These are phyloP conservation scores for Pluvialis apricaria DNA, from an alignment of 2,113 vertebrate species.

Conservation along the genomic window DNA sequence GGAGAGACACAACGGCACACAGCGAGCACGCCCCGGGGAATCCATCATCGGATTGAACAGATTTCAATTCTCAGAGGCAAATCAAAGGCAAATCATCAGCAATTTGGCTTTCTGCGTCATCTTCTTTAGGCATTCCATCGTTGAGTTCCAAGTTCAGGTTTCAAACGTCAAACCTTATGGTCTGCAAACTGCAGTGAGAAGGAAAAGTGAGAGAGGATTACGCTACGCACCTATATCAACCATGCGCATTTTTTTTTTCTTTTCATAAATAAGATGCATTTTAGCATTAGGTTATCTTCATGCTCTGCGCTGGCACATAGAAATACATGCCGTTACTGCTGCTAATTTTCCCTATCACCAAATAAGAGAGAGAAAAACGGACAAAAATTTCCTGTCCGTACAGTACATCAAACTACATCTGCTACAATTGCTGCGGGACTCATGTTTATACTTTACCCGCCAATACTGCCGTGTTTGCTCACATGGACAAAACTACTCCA, in stretches of 20 bases:
- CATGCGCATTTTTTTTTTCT: background rate
- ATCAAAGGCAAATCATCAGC: background rate
- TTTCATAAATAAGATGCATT: background rate
- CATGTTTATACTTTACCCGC: background rate
- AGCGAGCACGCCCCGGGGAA: background rate
- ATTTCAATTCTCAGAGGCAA: background rate
- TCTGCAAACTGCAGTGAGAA: conserved; percentile 48
- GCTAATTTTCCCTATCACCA: background rate
- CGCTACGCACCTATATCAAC: background rate
- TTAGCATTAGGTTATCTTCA: background rate
- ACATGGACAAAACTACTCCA: background rate
- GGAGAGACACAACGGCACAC: background rate
- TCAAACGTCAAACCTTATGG: background rate
- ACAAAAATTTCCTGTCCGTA: background rate
- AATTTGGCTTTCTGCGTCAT: background rate
- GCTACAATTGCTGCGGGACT: background rate
- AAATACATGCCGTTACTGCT: background rate
- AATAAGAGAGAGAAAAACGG: too few species aligned
- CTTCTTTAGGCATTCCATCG: background rate
- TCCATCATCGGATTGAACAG: background rate
- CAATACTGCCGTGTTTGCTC: background rate
- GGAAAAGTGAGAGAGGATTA: background rate
- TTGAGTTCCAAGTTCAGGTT: background rate
- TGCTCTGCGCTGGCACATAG: background rate
- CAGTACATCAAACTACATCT: background rate